These are phyloP conservation scores for Bryconaethiops microstoma DNA, from an alignment of 2,797 vertebrate species.

Conservation along the genomic window DNA sequence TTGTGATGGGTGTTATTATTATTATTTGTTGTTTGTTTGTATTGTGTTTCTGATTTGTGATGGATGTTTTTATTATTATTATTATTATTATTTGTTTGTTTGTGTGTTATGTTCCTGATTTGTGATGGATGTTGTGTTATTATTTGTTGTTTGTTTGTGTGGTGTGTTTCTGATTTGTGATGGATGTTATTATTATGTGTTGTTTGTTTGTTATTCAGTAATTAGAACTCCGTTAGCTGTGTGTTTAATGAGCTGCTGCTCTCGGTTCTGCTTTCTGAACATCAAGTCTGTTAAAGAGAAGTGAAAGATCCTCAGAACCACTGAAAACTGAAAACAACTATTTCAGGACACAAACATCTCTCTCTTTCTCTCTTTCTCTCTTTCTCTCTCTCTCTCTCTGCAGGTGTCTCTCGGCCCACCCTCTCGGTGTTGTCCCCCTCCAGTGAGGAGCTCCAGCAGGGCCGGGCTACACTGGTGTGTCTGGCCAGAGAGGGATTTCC, in stretches of 20 bases:
- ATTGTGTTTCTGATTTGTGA: no score
- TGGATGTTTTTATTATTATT: no score
- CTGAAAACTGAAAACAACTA: neutral
- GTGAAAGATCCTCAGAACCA: neutral
- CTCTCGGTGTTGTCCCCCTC: neutral
- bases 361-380: no score
- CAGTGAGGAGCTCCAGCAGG: neutral
- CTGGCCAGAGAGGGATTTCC: neutral
- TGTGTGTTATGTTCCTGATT: no score
- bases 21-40: no score
- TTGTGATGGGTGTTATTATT: no score
- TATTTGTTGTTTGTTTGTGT: no score
- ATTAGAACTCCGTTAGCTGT: neutral
- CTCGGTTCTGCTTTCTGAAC: constrained; percentile 3
- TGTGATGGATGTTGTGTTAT: no score
- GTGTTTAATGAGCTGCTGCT: neutral
- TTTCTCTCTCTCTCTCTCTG: neutral
- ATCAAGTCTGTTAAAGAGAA: constrained; percentile 11
- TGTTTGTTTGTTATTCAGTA: no score
- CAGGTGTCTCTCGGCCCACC: neutral
- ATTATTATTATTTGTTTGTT: no score
- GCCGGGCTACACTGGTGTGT: neutral
- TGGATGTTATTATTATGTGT: no score
- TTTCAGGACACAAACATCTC: neutral
- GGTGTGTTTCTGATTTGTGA: no score